Conservation (phyloP, 2,888 invertebrate genomes). For the Teleogryllus oceanicus region DNA sequence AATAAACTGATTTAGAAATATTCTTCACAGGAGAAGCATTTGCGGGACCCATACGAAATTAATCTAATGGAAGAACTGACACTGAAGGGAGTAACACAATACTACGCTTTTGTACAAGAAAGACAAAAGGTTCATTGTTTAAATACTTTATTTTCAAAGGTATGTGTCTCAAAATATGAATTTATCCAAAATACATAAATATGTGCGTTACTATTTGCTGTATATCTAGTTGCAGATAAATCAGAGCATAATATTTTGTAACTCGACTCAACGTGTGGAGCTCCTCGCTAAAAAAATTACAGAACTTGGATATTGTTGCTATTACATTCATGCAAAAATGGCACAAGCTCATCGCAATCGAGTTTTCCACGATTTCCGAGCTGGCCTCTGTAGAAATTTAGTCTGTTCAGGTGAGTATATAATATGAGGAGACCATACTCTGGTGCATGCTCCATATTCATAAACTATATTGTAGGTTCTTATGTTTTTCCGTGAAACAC, state of each 20-base stretch:
- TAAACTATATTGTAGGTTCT: no score
- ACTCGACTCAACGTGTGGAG: slow-evolving; percentile 98
- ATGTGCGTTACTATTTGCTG: no score
- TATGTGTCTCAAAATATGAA: not conserved
- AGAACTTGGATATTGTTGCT: slow-evolving; percentile 99
- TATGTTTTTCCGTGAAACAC: no score
- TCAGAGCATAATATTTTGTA: slow-evolving; percentile 99
- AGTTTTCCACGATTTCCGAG: slow-evolving; percentile 99
- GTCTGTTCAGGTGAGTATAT: slow-evolving; percentile 56
- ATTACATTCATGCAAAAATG: slow-evolving; percentile 99
- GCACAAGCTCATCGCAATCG: slow-evolving; percentile 97
- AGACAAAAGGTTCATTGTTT: slow-evolving; percentile 99
- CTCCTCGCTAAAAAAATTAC: slow-evolving; percentile 99
- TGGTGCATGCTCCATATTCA: no score
- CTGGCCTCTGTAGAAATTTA: slow-evolving; percentile 95
- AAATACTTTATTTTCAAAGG: slow-evolving; percentile 96
- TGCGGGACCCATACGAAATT: slow-evolving; percentile 97
- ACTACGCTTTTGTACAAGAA: slow-evolving; percentile 99
- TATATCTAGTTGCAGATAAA: slow-evolving; percentile 81
- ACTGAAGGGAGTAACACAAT: slow-evolving; percentile 98
- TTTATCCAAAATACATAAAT: no score
- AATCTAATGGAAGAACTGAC: slow-evolving; percentile 99
- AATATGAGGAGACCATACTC: no score
- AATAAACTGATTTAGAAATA: no score
- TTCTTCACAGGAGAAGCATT: slow-evolving; percentile 69